phyloP scores from a whole-genome alignment of 2,113 vertebrate genomes.

The Sarotherodon lohbergeri region DNA sequence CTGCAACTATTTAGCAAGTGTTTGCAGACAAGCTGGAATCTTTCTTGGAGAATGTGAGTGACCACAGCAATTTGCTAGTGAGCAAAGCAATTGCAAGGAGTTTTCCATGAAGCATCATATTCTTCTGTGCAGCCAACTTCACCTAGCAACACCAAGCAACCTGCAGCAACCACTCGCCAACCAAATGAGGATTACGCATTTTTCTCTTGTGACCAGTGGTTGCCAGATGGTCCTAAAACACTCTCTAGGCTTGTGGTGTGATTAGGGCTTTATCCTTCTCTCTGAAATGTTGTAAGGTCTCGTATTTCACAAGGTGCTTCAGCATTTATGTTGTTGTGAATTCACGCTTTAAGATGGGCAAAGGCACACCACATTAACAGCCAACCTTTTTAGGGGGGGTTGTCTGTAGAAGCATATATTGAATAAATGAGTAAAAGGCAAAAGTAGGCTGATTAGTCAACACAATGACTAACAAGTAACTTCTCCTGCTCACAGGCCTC shows the following conservation, averaged over 20 bases:
- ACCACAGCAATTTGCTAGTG: neutral
- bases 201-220: neutral
- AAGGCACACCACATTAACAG: neutral
- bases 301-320: neutral
- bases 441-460: neutral
- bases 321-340: neutral
- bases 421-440: neutral
- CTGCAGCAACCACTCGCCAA: neutral
- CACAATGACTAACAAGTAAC: neutral
- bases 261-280: neutral
- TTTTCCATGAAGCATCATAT: neutral
- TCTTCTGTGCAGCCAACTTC: neutral
- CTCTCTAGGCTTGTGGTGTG: neutral
- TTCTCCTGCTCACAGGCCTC: neutral
- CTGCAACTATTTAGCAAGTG: neutral
- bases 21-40: neutral
- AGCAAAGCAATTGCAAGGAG: neutral
- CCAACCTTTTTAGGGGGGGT: neutral
- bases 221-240: neutral
- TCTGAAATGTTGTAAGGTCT: neutral
- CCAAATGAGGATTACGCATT: neutral
- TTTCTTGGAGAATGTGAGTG: neutral
- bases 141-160: neutral
- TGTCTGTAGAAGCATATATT: neutral
- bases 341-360: neutral